phyloP scores from a whole-genome alignment of 2,888 invertebrate genomes.

The Drosophila melanocephala region DNA sequence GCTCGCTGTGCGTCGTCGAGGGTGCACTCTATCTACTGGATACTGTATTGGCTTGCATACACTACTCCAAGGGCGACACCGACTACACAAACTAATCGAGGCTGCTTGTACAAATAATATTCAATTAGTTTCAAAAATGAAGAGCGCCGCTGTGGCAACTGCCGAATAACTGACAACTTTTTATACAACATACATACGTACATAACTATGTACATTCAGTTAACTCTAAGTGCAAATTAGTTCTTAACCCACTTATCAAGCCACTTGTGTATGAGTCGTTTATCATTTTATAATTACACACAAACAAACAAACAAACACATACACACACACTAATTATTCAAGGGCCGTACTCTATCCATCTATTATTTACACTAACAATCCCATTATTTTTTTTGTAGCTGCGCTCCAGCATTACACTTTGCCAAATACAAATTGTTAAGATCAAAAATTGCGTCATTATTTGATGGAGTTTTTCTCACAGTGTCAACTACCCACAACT shows the following conservation, averaged over 20 bases:
- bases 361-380: constrained; percentile 7
- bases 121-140: background rate
- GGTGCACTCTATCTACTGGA: constrained; percentile 93
- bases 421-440: constrained; percentile 24
- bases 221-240: constrained; percentile 78
- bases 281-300: constrained; percentile 24
- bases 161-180: constrained; percentile 62
- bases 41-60: constrained; percentile 91
- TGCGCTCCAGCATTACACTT: constrained; percentile 23
- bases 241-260: constrained; percentile 47
- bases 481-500: background rate
- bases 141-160: constrained; percentile 37
- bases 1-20: constrained; percentile 91
- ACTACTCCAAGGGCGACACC: constrained; percentile 88
- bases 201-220: constrained; percentile 17
- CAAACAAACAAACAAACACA: background rate
- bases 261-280: constrained; percentile 20
- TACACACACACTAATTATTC: constrained; percentile 5
- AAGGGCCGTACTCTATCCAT: constrained; percentile 9
- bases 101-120: background rate
- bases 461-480: background rate
- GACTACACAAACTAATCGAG: constrained; percentile 70
- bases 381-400: constrained; percentile 6
- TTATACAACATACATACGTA: constrained; percentile 15
- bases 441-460: constrained; percentile 13